These are phyloP conservation scores for Xiphydria camelus DNA, from an alignment of 2,888 invertebrate species.

Conservation along the genomic window DNA sequence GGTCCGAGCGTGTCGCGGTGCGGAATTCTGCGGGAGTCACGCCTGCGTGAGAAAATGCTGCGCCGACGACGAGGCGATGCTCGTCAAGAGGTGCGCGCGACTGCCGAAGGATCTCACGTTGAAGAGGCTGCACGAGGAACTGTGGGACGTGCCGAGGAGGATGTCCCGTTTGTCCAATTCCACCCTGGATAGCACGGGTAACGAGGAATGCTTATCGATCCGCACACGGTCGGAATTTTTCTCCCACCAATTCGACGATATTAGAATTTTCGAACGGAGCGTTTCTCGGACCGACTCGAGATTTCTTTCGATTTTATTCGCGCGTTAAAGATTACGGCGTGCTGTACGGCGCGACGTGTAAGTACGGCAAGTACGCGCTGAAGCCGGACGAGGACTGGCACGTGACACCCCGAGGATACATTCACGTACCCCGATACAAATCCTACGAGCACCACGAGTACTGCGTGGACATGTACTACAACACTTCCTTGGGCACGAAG, in stretches of 20 bases:
- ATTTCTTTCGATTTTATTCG: neutral
- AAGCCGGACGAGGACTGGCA: constrained; percentile 32
- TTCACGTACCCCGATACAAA: constrained; percentile 24
- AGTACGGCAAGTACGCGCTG: constrained; percentile 27
- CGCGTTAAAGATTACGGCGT: constrained; percentile 43
- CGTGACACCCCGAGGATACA: constrained; percentile 36
- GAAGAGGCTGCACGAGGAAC: constrained; percentile 1
- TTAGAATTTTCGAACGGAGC: no score
- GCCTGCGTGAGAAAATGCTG: constrained; percentile 55
- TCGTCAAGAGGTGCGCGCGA: constrained; percentile 10
- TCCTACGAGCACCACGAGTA: constrained; percentile 33
- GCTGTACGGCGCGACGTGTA: constrained; percentile 36
- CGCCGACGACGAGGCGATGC: constrained; percentile 36
- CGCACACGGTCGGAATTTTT: no score
- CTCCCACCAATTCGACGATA: no score
- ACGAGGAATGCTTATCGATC: no score
- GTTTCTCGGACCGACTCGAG: neutral
- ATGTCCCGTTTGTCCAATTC: constrained; percentile 10
- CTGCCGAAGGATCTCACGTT: constrained; percentile 4
- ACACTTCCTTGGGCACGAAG: constrained; percentile 15
- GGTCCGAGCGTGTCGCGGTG: constrained; percentile 30
- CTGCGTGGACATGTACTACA: constrained; percentile 46
- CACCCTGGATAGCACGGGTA: constrained; percentile 12
- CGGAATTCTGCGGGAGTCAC: constrained; percentile 31
- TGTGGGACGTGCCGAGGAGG: constrained; percentile 15